A percentile compares a stretch with the other conserved stretches of the same genome.
These are phyloP conservation scores for Elysia chlorotica DNA, from an alignment of 1,140 invertebrate species.

Conservation along the genomic window DNA sequence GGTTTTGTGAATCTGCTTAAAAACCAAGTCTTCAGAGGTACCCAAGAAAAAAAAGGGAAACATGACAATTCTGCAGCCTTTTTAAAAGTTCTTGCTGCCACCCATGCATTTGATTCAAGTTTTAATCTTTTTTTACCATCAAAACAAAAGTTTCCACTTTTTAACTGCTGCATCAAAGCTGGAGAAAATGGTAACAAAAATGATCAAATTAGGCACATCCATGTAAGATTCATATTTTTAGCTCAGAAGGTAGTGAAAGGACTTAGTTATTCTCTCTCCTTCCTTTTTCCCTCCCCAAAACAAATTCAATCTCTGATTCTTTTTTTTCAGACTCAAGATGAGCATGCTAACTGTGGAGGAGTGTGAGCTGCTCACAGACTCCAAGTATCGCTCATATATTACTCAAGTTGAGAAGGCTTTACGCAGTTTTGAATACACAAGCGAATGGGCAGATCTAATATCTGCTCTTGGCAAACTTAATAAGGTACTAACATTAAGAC, in stretches of 20 bases:
- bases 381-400: slow-evolving; percentile 59
- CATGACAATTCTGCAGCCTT: too few species aligned
- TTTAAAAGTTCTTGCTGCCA: too few species aligned
- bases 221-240: background rate
- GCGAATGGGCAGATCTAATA: slow-evolving; percentile 95
- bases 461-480: slow-evolving; percentile 89
- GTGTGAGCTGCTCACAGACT: slow-evolving; percentile 57
- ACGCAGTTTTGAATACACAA: slow-evolving; percentile 91
- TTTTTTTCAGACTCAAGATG: slow-evolving; percentile 34
- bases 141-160: too few species aligned
- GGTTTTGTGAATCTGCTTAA: too few species aligned
- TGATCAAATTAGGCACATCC: background rate
- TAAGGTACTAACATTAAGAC: slow-evolving; percentile 74
- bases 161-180: background rate
- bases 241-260: background rate
- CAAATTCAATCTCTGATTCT: background rate
- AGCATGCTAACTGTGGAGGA: slow-evolving; percentile 57
- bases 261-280: background rate
- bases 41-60: too few species aligned
- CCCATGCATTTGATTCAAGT: too few species aligned
- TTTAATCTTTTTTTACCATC: too few species aligned
- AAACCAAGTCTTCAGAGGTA: too few species aligned
- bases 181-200: background rate
- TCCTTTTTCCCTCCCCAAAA: background rate
- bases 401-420: slow-evolving; percentile 81